These are phyloP conservation scores for Prunella fulvescens DNA, from an alignment of 2,113 vertebrate species.

Conservation along the genomic window DNA sequence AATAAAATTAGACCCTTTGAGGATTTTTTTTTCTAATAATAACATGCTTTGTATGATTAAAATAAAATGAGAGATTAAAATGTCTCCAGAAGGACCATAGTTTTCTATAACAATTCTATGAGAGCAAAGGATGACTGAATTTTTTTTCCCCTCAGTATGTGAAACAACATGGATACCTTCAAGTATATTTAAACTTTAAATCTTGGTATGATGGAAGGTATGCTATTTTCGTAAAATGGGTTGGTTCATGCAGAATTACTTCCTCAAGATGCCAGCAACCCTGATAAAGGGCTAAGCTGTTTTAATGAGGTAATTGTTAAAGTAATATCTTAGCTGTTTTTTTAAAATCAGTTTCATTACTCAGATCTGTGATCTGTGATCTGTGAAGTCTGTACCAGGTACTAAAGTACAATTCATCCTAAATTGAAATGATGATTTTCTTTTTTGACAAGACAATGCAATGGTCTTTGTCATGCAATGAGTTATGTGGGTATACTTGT, in stretches of 20 bases:
- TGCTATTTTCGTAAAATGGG: neutral
- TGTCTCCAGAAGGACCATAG: neutral
- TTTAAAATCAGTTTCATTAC: slow-evolving; percentile 26
- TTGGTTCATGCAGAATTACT: neutral
- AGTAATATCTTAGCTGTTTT: neutral
- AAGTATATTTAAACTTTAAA: slow-evolving; percentile 8
- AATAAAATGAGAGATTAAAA: slow-evolving; percentile 24
- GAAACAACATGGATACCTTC: neutral
- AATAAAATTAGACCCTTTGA: neutral
- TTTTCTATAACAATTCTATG: slow-evolving; percentile 11
- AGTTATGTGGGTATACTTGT: slow-evolving; percentile 53
- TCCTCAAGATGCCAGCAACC: neutral
- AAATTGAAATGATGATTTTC: slow-evolving; percentile 45
- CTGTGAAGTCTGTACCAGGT: slow-evolving; percentile 7
- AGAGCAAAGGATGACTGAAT: neutral
- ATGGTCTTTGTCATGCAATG: slow-evolving; percentile 13
- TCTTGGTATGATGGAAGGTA: neutral
- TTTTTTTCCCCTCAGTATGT: neutral
- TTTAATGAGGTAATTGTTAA: neutral
- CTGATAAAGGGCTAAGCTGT: neutral
- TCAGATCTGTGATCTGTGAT: slow-evolving; percentile 25
- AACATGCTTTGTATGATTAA: neutral
- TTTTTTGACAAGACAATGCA: slow-evolving; percentile 56
- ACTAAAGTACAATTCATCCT: slow-evolving; percentile 32
- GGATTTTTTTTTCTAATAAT: slow-evolving; percentile 3